Conservation (phyloP, 2,888 invertebrate genomes). For the Pelosia muscerda region DNA sequence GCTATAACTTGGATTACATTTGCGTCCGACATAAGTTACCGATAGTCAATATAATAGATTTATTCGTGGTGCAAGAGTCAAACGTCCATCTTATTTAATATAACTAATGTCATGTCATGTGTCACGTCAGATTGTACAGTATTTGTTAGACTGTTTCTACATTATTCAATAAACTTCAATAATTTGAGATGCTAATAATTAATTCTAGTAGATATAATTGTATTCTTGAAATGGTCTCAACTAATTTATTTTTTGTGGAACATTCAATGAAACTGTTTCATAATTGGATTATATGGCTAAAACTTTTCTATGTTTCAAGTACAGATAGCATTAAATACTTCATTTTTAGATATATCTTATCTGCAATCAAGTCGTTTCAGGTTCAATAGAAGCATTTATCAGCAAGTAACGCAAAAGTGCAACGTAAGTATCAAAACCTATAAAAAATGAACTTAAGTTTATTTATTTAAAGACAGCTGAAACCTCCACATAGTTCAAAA, state of each 20-base stretch:
- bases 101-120: conserved; percentile 37
- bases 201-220: not conserved
- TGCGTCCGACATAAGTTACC: conserved; percentile 52
- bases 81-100: conserved; percentile 50
- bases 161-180: not conserved
- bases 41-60: conserved; percentile 56
- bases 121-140: conserved; percentile 9
- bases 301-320: not conserved
- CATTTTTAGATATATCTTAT: too few species aligned
- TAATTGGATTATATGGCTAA: not conserved
- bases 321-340: not conserved
- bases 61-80: conserved; percentile 51
- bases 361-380: too few species aligned
- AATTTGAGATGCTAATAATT: not conserved
- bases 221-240: not conserved
- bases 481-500: not conserved
- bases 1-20: conserved; percentile 67
- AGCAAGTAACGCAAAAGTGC: too few species aligned
- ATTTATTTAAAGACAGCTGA: not conserved
- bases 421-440: too few species aligned
- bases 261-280: not conserved
- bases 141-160: conserved; percentile 10
- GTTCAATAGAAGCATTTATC: not conserved
- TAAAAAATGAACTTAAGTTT: not conserved
- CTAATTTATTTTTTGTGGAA: not conserved